These are phyloP conservation scores for Epistrophe grossulariae DNA, from an alignment of 2,888 invertebrate species.

Conservation along the genomic window DNA sequence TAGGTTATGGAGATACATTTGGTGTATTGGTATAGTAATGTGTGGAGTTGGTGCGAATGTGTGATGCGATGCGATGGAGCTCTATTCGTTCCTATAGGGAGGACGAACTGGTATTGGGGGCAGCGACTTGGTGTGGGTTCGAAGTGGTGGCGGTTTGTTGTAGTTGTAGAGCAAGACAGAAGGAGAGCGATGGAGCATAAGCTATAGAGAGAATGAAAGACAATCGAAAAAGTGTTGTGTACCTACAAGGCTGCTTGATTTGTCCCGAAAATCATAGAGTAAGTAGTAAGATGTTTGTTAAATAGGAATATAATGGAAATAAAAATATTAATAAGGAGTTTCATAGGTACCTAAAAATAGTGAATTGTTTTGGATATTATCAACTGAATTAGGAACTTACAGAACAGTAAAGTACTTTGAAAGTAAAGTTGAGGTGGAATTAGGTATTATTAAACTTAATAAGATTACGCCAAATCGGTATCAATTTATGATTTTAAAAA, in stretches of 20 bases:
- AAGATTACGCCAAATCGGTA: too few relatives aligned
- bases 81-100: slow-evolving; percentile 2
- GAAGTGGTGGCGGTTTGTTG: slow-evolving; percentile 31
- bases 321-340: not conserved
- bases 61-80: slow-evolving; percentile 54
- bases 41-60: slow-evolving; percentile 53
- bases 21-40: slow-evolving; percentile 24
- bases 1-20: slow-evolving; percentile 7
- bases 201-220: slow-evolving; percentile 59
- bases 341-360: too few relatives aligned
- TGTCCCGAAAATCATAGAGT: slow-evolving; percentile 67
- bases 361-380: too few relatives aligned
- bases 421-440: too few relatives aligned
- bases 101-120: slow-evolving; percentile 53
- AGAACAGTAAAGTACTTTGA: too few relatives aligned
- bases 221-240: slow-evolving; percentile 67
- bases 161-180: slow-evolving; percentile 43
- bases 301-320: not conserved
- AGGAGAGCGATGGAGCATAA: slow-evolving; percentile 51
- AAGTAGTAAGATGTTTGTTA: not conserved
- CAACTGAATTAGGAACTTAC: too few relatives aligned
- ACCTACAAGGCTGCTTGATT: slow-evolving; percentile 59
- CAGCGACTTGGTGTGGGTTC: slow-evolving; percentile 48
- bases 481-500: too few relatives aligned
- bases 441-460: too few relatives aligned